Conservation (phyloP, 1,140 invertebrate species). For the Drosophila nigrodunni region DNA sequence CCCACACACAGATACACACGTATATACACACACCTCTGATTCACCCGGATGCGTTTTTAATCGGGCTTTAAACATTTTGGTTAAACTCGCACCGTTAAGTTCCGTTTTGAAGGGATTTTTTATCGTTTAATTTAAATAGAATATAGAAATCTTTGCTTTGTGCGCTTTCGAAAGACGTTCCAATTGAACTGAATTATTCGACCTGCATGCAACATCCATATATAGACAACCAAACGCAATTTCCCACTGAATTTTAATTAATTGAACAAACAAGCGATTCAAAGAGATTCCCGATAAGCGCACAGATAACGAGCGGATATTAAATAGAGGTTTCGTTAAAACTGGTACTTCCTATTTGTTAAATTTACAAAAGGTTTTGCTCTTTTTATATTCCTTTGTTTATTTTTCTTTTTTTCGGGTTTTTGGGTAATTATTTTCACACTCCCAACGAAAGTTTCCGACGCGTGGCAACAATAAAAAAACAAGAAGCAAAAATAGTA, state of each 20-base stretch:
- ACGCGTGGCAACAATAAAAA: constrained; percentile 10
- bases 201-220: constrained; percentile 52
- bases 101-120: constrained; percentile 72
- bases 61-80: constrained; percentile 79
- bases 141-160: constrained; percentile 8
- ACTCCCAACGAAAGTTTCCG: constrained; percentile 12
- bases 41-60: constrained; percentile 71
- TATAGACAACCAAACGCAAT: constrained; percentile 37
- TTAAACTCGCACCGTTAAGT: constrained; percentile 75
- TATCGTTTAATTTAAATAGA: background rate
- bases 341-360: constrained; percentile 44
- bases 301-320: constrained; percentile 70
- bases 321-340: constrained; percentile 22
- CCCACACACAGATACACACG: too few relatives aligned
- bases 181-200: constrained; percentile 54
- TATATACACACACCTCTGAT: constrained; percentile 61
- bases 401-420: background rate
- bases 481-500: background rate
- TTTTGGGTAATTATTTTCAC: constrained; percentile 42
- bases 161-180: constrained; percentile 36
- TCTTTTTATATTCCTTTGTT: background rate
- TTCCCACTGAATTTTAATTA: constrained; percentile 72
- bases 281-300: constrained; percentile 48
- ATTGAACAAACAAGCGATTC: constrained; percentile 67
- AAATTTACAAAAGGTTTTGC: background rate